A percentile compares a stretch with the other conserved stretches of the same genome.
These are phyloP conservation scores for Eriocheir sinensis DNA, from an alignment of 1,140 invertebrate species.

Conservation along the genomic window DNA sequence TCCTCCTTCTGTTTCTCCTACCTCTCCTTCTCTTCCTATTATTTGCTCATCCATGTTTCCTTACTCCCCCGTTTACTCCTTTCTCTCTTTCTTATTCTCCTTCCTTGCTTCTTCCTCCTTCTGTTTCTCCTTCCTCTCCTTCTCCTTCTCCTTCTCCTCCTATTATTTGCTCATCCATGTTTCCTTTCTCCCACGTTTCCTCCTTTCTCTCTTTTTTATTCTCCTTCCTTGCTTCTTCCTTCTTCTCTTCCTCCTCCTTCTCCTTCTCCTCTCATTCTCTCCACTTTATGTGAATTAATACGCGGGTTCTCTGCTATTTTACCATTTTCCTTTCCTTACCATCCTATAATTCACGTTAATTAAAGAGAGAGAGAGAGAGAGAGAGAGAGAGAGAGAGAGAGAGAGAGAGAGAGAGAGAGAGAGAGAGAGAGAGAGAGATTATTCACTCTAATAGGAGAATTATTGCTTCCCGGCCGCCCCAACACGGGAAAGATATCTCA, in stretches of 20 bases:
- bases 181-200: too few species aligned
- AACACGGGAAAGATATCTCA: not conserved
- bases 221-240: not conserved
- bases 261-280: slow-evolving; percentile 12
- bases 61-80: not conserved
- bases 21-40: too few species aligned
- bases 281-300: slow-evolving; percentile 16
- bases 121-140: too few species aligned
- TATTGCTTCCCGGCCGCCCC: not conserved
- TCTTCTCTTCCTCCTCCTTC: not conserved
- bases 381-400: slow-evolving; percentile 22
- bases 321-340: not conserved
- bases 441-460: not conserved
- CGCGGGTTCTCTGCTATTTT: not conserved
- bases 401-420: slow-evolving; percentile 22
- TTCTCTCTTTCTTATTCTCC: not conserved
- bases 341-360: not conserved
- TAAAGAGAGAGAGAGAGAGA: not conserved
- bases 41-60: too few species aligned
- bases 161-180: too few species aligned
- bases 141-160: not conserved
- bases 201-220: too few species aligned
- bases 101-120: not conserved
- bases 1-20: not conserved
- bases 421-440: slow-evolving; percentile 23